Base-by-base conservation (phyloP, 92 coral and sea anemone species). In the Epizoanthus illoricatus region DNA sequence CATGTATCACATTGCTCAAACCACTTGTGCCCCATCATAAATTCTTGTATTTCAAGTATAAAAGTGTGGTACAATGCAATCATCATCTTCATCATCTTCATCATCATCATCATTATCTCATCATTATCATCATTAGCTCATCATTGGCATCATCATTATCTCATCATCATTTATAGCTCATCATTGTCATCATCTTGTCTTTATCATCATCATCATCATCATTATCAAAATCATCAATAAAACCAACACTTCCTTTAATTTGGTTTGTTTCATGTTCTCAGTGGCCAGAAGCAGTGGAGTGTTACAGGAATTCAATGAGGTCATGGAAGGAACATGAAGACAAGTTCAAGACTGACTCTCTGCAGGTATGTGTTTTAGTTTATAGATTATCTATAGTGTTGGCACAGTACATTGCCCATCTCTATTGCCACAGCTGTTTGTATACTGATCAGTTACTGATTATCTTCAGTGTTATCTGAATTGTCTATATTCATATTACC, bases 281-380 rank as follows among this genome's bases (percentile, higher is more conserved):
- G 99, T 96, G 96, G 96, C 91, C 93, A 63, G 88, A 85, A 62
- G 98, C 99, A 13, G 98, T 96, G 43, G 97, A 96, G 5, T 87
- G 87, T 73, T 96, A 96, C 86, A 90, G 99, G 65, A 90, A 89
- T 39, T 91, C 99, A n/a, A 90, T 93, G 89, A 86, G 90, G 21
- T 96, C 99, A 15, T 96, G 99, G 99, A 90, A 83, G 83, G 99
- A 96, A 58, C 98, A 96, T 73, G 96, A 93, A 73, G 88, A 92
- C 74, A 89, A 87, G 71, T 86, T 96, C 80, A 91, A 95, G 83
- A 96, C 99, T 17, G 99, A 96, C 60, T 91, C 96, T 23, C 85
- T 96, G 21, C 99, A 96, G 93, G 98, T 95, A 79, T 52, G 56
- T 52, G 56, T 11, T 52, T 3, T 12, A 3, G 10, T 5, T 45